Conservation (phyloP, 2,888 invertebrate species). For the Cybosia mesomella region DNA sequence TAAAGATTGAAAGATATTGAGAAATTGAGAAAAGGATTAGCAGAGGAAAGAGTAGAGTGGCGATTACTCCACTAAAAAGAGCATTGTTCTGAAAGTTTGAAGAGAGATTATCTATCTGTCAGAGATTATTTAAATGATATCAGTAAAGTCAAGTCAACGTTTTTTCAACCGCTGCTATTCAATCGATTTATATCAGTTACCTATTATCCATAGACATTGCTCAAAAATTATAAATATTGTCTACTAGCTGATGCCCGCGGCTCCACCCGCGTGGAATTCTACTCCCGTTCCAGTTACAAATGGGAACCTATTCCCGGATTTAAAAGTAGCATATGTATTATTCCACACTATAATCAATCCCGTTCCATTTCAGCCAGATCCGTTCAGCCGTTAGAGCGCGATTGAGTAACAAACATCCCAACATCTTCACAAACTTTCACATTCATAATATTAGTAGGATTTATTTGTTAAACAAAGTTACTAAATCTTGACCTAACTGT, state of each 20-base stretch:
- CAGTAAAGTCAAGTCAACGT: background rate
- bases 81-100: background rate
- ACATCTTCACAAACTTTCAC: no score
- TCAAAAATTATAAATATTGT: conserved; percentile 3
- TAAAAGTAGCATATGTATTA: no score
- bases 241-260: no score
- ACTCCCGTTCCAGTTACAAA: no score
- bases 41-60: background rate
- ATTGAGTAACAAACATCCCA: no score
- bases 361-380: no score
- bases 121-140: background rate
- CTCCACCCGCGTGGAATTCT: no score
- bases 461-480: conserved; percentile 12
- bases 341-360: no score
- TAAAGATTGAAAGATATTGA: background rate
- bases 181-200: background rate
- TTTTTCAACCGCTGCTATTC: background rate
- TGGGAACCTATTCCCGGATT: no score
- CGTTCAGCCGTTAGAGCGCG: no score
- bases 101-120: background rate
- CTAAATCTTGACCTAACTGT: conserved; percentile 6
- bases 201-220: background rate
- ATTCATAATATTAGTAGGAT: no score
- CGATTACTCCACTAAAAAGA: background rate
- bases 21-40: no score